These are phyloP conservation scores for Periplaneta americana DNA, from an alignment of 1,140 invertebrate genomes.

Conservation along the genomic window DNA sequence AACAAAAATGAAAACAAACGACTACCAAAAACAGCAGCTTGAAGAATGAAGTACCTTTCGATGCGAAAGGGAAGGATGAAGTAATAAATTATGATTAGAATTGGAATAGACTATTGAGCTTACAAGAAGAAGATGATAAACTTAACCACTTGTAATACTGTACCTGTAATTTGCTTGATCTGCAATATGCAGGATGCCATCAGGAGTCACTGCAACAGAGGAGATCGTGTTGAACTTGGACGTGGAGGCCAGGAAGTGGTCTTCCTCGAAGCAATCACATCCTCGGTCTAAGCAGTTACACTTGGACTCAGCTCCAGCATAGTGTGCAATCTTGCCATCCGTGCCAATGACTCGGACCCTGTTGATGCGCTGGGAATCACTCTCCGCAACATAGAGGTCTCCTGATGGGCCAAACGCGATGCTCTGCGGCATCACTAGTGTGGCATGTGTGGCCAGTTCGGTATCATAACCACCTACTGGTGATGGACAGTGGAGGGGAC, in stretches of 20 bases:
- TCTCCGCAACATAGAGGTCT: slow-evolving; percentile 92
- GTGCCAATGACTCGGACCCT: slow-evolving; percentile 78
- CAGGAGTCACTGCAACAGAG: slow-evolving; percentile 86
- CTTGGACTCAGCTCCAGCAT: slow-evolving; percentile 91
- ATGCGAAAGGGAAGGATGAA: no score
- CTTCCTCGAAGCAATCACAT: slow-evolving; percentile 86
- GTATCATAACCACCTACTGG: slow-evolving; percentile 49
- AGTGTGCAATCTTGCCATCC: slow-evolving; percentile 86
- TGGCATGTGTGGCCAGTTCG: slow-evolving; percentile 41
- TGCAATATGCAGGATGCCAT: slow-evolving; percentile 89
- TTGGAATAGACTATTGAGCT: no score
- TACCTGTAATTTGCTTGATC: slow-evolving; percentile 80
- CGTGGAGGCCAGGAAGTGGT: slow-evolving; percentile 85
- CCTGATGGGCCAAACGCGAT: slow-evolving; percentile 92
- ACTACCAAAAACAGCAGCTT: no score
- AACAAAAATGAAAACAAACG: no score
- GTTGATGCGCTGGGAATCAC: slow-evolving; percentile 93
- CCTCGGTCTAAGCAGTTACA: slow-evolving; percentile 88
- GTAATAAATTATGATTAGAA: no score
- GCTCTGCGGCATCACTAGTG: slow-evolving; percentile 73
- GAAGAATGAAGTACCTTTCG: no score
- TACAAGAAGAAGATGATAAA: no score
- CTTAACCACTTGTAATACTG: slow-evolving; percentile 22
- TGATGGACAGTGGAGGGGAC: slow-evolving; percentile 83
- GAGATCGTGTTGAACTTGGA: slow-evolving; percentile 94